A percentile compares a stretch with the other conserved stretches of the same genome.
phyloP scores from a whole-genome alignment of 2,888 invertebrate genomes.

The Hypomecis punctinalis region DNA sequence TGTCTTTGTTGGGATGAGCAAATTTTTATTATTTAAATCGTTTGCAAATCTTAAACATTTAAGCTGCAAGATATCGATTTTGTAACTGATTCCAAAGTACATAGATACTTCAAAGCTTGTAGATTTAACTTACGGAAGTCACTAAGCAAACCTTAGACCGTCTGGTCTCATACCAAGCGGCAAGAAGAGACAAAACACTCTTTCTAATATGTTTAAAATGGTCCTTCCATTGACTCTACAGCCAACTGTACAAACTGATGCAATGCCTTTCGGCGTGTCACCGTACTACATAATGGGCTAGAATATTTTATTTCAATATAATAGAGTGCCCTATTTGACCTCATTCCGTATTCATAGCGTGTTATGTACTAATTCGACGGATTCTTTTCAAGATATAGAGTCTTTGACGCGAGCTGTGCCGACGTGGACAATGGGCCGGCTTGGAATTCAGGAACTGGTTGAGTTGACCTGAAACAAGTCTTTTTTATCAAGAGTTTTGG shows the following conservation, averaged over 20 bases:
- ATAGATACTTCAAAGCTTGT: neutral
- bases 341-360: conserved; percentile 81
- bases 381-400: conserved; percentile 76
- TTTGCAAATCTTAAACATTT: too few relatives aligned
- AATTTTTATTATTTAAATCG: too few relatives aligned
- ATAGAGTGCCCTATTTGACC: conserved; percentile 82
- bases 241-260: conserved; percentile 80
- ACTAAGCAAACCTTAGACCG: conserved; percentile 33
- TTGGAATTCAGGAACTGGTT: conserved; percentile 43
- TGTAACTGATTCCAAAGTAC: neutral
- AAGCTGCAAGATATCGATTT: neutral
- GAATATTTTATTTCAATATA: conserved; percentile 84
- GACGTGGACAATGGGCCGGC: conserved; percentile 62
- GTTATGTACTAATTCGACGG: conserved; percentile 83
- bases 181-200: conserved; percentile 53
- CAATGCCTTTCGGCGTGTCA: conserved; percentile 76
- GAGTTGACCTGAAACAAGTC: conserved; percentile 22
- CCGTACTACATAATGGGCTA: conserved; percentile 72
- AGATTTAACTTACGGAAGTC: conserved; percentile 36
- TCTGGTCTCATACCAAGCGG: conserved; percentile 36
- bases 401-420: conserved; percentile 72
- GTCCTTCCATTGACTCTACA: conserved; percentile 59
- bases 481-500: neutral
- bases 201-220: conserved; percentile 64
- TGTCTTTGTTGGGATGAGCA: too few relatives aligned